Percentiles rank a stretch among this genome's conserved stretches.
phyloP scores from a whole-genome alignment of 2,888 invertebrate genomes.

The Stenurella melanura region DNA sequence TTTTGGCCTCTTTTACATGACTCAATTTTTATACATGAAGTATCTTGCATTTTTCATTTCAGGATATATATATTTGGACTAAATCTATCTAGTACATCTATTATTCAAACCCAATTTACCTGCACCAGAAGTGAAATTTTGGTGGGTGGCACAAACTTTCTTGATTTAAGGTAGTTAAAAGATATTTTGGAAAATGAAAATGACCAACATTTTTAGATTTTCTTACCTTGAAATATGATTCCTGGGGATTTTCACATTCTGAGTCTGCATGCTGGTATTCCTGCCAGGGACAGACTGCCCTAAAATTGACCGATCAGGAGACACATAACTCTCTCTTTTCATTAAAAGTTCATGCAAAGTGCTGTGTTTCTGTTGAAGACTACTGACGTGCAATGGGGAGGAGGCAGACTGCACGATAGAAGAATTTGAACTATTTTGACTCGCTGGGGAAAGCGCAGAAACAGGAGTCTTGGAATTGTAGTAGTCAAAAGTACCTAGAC shows the following conservation, averaged over 20 bases:
- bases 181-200: no score
- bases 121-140: no score
- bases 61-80: no score
- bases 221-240: conserved; percentile 44
- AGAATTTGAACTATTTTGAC: conserved; percentile 81
- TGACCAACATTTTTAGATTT: not conserved
- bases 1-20: no score
- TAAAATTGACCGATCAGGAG: conserved; percentile 75
- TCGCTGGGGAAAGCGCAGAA: conserved; percentile 80
- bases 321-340: conserved; percentile 78
- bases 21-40: no score
- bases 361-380: conserved; percentile 72
- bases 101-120: no score
- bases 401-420: conserved; percentile 74
- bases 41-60: no score
- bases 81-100: no score
- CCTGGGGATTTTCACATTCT: conserved; percentile 27
- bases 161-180: no score
- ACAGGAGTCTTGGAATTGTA: conserved; percentile 65
- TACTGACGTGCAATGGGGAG: conserved; percentile 70
- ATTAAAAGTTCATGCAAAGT: conserved; percentile 82
- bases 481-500: conserved; percentile 47
- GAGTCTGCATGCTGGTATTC: conserved; percentile 34
- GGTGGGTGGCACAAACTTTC: no score
- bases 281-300: conserved; percentile 55